phyloP scores from a whole-genome alignment of 2,888 invertebrate species.

The Sarcophaga variegata region DNA sequence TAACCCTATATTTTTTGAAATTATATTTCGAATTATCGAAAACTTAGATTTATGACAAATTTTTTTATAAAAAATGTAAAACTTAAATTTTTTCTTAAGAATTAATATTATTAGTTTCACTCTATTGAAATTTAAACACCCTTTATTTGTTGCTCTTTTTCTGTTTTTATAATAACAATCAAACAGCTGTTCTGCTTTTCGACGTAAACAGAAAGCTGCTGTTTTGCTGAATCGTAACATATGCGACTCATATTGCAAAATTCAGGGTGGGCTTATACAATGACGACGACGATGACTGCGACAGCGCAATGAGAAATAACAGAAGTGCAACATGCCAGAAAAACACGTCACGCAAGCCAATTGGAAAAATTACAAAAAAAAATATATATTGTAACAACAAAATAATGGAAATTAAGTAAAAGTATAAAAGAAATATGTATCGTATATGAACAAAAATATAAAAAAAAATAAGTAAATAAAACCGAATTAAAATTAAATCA shows the following conservation, averaged over 20 bases:
- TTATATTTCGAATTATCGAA: no score
- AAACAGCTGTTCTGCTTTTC: constrained; percentile 58
- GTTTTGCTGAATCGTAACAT: constrained; percentile 39
- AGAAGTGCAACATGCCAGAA: constrained; percentile 61
- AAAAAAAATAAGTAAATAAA: constrained; percentile 19
- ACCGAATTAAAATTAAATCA: not conserved
- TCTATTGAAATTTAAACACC: constrained; percentile 21
- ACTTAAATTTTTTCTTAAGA: no score
- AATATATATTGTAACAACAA: not conserved
- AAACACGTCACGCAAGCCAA: constrained; percentile 66
- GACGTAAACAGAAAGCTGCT: not conserved
- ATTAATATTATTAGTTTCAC: no score
- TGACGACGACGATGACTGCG: constrained; percentile 10
- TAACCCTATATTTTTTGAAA: no score
- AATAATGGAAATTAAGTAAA: constrained; percentile 33
- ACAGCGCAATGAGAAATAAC: constrained; percentile 57
- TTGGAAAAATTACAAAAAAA: constrained; percentile 26
- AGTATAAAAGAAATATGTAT: constrained; percentile 18
- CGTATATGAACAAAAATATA: no score
- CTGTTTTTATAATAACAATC: not conserved
- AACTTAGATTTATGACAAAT: no score
- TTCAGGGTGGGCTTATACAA: constrained; percentile 53
- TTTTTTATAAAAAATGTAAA: no score
- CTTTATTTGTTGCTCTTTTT: constrained; percentile 11
- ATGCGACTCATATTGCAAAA: constrained; percentile 64